These are phyloP conservation scores for Carpatolechia fugitivella DNA, from an alignment of 2,888 invertebrate species.

Conservation along the genomic window DNA sequence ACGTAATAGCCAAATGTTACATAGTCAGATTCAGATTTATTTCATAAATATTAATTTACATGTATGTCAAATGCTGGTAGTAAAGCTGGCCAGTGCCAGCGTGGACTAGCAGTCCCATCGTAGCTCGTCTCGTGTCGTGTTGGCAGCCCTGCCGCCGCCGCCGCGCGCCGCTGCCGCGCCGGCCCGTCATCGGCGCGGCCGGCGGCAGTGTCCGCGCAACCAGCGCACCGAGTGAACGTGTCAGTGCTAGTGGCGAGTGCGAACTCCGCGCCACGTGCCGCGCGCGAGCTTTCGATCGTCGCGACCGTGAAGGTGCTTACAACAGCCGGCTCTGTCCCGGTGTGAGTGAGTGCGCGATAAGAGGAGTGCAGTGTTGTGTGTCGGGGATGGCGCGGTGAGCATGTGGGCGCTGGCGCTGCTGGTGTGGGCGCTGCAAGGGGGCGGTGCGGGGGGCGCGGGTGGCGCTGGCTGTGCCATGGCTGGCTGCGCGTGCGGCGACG, in stretches of 20 bases:
- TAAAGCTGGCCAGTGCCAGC: too few species aligned
- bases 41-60: too few species aligned
- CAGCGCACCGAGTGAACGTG: background rate
- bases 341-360: conserved; percentile 72
- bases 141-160: background rate
- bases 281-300: background rate
- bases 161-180: conserved; percentile 28
- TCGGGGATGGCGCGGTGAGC: conserved; percentile 73
- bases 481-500: conserved; percentile 49
- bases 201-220: conserved; percentile 6
- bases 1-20: too few species aligned
- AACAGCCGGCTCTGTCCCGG: background rate
- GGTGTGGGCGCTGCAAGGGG: conserved; percentile 31
- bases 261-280: background rate
- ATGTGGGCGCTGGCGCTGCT: conserved; percentile 29
- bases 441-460: conserved; percentile 28
- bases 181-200: conserved; percentile 16
- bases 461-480: conserved; percentile 20
- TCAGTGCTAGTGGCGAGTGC: conserved; percentile 29
- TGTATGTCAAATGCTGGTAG: too few species aligned
- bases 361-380: conserved; percentile 32
- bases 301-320: background rate
- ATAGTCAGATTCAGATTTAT: too few species aligned
- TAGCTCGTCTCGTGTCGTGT: too few species aligned
- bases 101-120: too few species aligned